phyloP scores from a whole-genome alignment of 2,797 vertebrate genomes.

The Crocidura indochinensis region DNA sequence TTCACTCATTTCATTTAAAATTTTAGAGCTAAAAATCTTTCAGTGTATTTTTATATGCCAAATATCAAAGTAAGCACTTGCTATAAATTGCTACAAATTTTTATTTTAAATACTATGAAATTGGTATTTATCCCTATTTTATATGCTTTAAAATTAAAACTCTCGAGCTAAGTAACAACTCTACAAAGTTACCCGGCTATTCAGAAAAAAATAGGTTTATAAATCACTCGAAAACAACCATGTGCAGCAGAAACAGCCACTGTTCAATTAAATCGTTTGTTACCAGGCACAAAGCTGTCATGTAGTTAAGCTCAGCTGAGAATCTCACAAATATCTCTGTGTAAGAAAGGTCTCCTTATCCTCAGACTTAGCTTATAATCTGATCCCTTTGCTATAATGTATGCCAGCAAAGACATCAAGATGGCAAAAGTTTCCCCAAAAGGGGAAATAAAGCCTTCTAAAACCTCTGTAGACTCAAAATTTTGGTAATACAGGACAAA shows the following conservation, averaged over 20 bases:
- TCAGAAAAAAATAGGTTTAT: not conserved
- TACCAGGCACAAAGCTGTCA: not conserved
- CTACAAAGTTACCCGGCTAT: not conserved
- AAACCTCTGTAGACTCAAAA: slow-evolving; percentile 37
- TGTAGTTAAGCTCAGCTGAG: not conserved
- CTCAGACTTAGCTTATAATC: not conserved
- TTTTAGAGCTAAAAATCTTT: not conserved
- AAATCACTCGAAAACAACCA: not conserved
- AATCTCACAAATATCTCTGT: not conserved
- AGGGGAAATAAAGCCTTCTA: slow-evolving; percentile 42
- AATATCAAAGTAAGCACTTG: not conserved
- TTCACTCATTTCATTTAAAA: no score
- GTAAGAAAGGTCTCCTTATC: not conserved
- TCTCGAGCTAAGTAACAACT: not conserved
- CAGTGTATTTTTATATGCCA: not conserved
- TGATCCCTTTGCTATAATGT: not conserved
- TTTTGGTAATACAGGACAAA: slow-evolving; percentile 61
- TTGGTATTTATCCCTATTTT: not conserved
- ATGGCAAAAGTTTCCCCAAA: slow-evolving; percentile 27
- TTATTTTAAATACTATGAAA: not conserved
- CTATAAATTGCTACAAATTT: not conserved
- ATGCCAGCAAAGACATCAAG: not conserved
- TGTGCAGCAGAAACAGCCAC: not conserved
- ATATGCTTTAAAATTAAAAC: slow-evolving; percentile 15
- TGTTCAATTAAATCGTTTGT: not conserved